Evolutionary conservation across 2,888 invertebrate genomes (phyloP).

Genomic region (Panorpa germanica): DNA sequence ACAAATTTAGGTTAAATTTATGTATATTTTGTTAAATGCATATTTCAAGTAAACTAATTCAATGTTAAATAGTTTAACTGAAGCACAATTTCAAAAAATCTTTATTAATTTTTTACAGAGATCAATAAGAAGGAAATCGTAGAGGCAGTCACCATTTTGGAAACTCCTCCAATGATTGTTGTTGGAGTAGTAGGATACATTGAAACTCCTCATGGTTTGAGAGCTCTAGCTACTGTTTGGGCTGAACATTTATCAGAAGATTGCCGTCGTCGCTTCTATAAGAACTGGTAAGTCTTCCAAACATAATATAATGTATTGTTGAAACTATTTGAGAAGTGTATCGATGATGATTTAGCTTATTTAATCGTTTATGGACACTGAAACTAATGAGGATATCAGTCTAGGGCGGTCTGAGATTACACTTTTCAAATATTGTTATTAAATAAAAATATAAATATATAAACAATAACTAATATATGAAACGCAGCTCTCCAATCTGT

Average conservation of each 20-base stretch:
- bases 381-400: no score
- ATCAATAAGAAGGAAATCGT: constrained; percentile 99
- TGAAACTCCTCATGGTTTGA: constrained; percentile 92
- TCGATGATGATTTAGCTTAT: no score
- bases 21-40: constrained; percentile 8
- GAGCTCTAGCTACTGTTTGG: constrained; percentile 91
- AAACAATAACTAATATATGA: no score
- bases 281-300: constrained; percentile 92
- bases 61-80: not conserved
- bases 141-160: constrained; percentile 94
- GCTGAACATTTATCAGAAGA: constrained; percentile 98
- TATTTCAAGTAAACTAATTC: not conserved
- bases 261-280: constrained; percentile 96
- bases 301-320: no score
- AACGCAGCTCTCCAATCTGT: constrained; percentile 46
- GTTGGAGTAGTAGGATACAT: constrained; percentile 98
- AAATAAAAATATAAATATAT: no score
- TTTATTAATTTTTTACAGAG: constrained; percentile 38
- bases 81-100: constrained; percentile 5
- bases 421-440: no score
- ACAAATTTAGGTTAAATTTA: not conserved
- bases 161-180: constrained; percentile 95
- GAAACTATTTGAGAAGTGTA: no score
- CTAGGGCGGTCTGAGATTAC: no score
- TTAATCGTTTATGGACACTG: no score